Base-by-base conservation (phyloP, 2,888 invertebrate species). In the Lordiphosa andalusiaca region DNA sequence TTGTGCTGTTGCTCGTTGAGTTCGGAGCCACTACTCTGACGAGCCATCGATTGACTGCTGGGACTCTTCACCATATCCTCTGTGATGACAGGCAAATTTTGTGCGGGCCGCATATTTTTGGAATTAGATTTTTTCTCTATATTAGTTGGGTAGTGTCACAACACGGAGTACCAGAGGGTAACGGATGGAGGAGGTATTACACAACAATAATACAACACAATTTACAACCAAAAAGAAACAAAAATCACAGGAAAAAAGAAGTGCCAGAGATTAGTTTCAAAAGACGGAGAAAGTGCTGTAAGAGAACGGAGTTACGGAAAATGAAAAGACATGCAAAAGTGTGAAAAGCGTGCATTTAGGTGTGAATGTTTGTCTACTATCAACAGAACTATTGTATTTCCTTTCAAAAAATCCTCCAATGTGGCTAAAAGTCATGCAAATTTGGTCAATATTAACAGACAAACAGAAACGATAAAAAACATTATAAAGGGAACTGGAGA, bases 1-100 rank as follows among this genome's bases (percentile, higher is more conserved):
- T 96, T 92, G 85, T 94, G 94, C 73, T 93, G 93, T 38, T 92
- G 88, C 62, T 91, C 91, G 56, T 88, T 90, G 16, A 81, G 58
- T 63, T 91, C 91, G 40, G 88, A 90, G 21, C 94, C 91, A 87
- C 96, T 96, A 66, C 93, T 93, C 87, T 95, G 95, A 63, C 95
- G 91, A 75, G 92, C 92, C 91, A 96, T 95, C 23, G 96, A 96
- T 58, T 94, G 91, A 77, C 92, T 94, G 89, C 96, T 96, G 39
- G 95, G 94, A 89, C 96, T 96, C 88, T 95, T 94, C 46, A 94
- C 92, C 92, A 95, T 94, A 39, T 93, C 91, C 85, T 91, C 91
- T 88, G 90, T 90, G 82, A 86, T 85, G 59, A 67, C 50, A 21
- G 84, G 75, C 54, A 87, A 55, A 55, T 84, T 86, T 69, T 75